Percentiles rank a stretch among this genome's conserved stretches.
phyloP scores from a whole-genome alignment of 1,140 invertebrate genomes.

The Achroia grisella region DNA sequence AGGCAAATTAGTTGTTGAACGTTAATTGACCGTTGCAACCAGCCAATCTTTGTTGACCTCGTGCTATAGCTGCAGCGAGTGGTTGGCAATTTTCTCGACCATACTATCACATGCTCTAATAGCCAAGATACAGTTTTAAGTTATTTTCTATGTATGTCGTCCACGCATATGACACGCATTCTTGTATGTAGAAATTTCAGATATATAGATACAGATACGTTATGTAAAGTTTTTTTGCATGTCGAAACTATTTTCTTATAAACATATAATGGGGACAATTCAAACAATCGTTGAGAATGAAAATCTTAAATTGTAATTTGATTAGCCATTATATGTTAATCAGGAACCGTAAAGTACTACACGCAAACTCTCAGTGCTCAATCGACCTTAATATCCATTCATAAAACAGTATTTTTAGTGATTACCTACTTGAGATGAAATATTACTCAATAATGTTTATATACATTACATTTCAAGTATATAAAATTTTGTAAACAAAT shows the following conservation, averaged over 20 bases:
- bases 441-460: too few relatives aligned
- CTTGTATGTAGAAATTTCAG: background rate
- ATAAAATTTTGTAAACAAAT: too few relatives aligned
- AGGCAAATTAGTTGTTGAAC: constrained; percentile 1
- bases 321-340: constrained; percentile 41
- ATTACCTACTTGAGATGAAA: background rate
- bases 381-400: constrained; percentile 3
- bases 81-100: constrained; percentile 36
- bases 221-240: too few relatives aligned
- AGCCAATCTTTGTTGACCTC: constrained; percentile 14
- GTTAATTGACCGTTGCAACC: constrained; percentile 14
- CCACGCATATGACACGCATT: background rate
- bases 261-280: constrained; percentile 16
- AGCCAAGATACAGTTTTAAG: constrained; percentile 29
- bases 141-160: constrained; percentile 1
- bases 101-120: constrained; percentile 42
- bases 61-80: constrained; percentile 13
- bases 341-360: constrained; percentile 27
- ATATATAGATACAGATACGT: too few relatives aligned
- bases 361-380: constrained; percentile 13
- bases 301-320: constrained; percentile 34
- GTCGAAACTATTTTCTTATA: too few relatives aligned
- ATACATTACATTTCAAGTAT: too few relatives aligned
- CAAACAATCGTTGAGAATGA: constrained; percentile 26
- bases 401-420: constrained; percentile 1